Evolutionary conservation across 2,797 vertebrate species (phyloP).

Genomic region (Pempheris klunzingeri): DNA sequence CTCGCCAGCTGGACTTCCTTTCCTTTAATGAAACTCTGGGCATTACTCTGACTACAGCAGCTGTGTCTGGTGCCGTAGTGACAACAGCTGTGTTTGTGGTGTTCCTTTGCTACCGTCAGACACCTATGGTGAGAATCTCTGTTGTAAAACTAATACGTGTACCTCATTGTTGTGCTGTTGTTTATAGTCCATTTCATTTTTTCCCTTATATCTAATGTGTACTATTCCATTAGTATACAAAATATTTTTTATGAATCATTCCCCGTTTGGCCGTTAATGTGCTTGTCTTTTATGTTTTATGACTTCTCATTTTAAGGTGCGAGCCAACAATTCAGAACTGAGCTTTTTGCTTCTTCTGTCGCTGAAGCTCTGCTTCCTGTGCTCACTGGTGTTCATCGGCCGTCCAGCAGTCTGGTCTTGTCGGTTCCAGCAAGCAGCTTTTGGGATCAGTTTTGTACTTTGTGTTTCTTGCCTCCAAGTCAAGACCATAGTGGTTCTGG

Average conservation of each 20-base stretch:
- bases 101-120: conserved; percentile 79
- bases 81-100: conserved; percentile 80
- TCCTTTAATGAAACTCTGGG: conserved; percentile 83
- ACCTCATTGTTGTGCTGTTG: neutral
- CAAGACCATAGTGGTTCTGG: conserved; percentile 81
- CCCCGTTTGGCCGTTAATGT: neutral
- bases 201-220: too few species aligned
- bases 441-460: conserved; percentile 79
- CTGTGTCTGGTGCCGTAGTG: conserved; percentile 73
- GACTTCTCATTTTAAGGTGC: conserved; percentile 63
- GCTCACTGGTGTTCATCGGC: conserved; percentile 81
- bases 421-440: conserved; percentile 75
- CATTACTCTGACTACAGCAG: conserved; percentile 76
- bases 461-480: conserved; percentile 76
- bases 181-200: neutral
- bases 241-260: neutral
- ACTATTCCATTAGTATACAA: neutral
- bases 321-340: conserved; percentile 84
- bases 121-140: conserved; percentile 78
- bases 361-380: conserved; percentile 83
- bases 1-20: conserved; percentile 81
- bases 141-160: neutral
- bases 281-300: neutral
- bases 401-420: conserved; percentile 73
- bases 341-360: conserved; percentile 83